Conservation (phyloP, 2,113 vertebrate genomes). For the Mormoops blainvillei region DNA sequence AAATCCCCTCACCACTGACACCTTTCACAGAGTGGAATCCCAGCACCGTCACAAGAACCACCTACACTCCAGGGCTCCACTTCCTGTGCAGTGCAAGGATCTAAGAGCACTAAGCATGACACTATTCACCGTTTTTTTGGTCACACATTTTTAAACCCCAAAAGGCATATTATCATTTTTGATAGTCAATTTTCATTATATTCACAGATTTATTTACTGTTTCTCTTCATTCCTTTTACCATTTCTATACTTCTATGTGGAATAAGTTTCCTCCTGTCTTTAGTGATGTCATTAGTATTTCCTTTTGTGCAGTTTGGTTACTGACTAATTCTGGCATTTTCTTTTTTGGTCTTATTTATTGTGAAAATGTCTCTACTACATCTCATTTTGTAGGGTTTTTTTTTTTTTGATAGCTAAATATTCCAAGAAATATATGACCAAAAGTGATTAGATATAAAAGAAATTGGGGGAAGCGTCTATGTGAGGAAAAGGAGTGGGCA, state of each 20-base stretch:
- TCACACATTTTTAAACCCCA: not conserved
- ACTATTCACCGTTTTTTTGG: not conserved
- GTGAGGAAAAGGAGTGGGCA: not conserved
- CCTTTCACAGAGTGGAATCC: not conserved
- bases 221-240: not conserved
- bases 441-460: not conserved
- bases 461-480: rapidly evolving
- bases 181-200: not conserved
- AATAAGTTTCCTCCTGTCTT: not conserved
- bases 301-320: not conserved
- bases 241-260: not conserved
- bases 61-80: not conserved
- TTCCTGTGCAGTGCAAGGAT: not conserved
- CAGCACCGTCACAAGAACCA: not conserved
- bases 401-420: not conserved
- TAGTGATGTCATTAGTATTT: not conserved
- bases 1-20: not conserved
- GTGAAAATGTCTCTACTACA: not conserved
- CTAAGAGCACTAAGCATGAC: not conserved
- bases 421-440: not conserved
- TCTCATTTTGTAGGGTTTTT: not conserved
- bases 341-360: not conserved
- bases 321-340: not conserved
- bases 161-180: not conserved
- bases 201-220: not conserved